Base-by-base conservation (phyloP, 2,113 vertebrate genomes). In the Indri indri region DNA sequence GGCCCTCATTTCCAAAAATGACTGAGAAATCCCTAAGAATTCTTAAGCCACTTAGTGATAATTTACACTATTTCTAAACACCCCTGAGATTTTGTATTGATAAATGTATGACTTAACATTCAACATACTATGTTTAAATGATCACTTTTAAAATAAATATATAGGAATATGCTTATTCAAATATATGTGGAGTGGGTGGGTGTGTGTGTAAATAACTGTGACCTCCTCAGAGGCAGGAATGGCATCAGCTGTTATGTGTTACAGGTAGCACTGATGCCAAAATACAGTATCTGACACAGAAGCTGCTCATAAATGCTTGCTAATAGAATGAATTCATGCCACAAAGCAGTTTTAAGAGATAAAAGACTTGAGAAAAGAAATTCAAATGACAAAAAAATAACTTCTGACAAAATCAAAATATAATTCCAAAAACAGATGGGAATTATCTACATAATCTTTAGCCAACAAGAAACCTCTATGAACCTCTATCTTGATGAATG, bases 341-440 rank as follows among this genome's bases (percentile, higher is more conserved):
- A 87, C 37, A 66, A 76, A 47, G 42, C 11, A 93, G 12, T 63
- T 91, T 82, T 61, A 79, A 86, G 27, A 92, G 42, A 63, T 47
- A 30, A 74, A 80, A 94, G 3, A 65, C 16, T 42, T 71, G 9
- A 91, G 22, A 90, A 54, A 88, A 85, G 20, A 65, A 80, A 86
- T 66, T 52, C 14, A 93, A 96, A 52, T 82, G 50, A 32, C 87
- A n/a, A 88, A 82, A 82, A 89, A 61, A 71, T 8, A 82, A 90
- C 47, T 50, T 50, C 20, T 65, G 45, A 96, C 32, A 82, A 88
- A 84, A 59, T 45, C 40, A 95, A 94, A 63, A 42, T 12, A 40
- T 23, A 94, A 87, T 71, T 93, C 14, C 20, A 65, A 87, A 95
- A 88, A 30, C 2, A 66, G 45, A 17, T n/a, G 4, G 50, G 8